Conservation (phyloP, 2,888 invertebrate genomes). For the Leucozona laternaria region DNA sequence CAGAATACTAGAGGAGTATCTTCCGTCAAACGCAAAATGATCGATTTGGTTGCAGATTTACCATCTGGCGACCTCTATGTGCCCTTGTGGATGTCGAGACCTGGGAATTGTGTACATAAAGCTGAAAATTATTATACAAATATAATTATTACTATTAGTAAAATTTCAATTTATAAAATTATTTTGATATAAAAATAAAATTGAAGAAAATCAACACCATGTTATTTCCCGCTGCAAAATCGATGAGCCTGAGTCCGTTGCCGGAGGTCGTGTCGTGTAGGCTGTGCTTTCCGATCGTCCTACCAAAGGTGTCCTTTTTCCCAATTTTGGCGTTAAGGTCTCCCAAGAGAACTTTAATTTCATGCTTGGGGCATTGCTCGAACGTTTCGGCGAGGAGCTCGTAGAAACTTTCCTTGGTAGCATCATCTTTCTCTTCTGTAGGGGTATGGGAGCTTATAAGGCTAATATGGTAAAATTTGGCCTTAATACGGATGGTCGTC, state of each 20-base stretch:
- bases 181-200: too few relatives aligned
- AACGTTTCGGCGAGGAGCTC: too few relatives aligned
- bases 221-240: neutral
- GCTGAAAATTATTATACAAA: too few relatives aligned
- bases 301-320: neutral
- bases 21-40: too few relatives aligned
- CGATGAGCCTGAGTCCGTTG: neutral
- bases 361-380: neutral
- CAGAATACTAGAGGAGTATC: neutral
- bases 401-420: too few relatives aligned
- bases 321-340: neutral
- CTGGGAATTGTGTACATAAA: too few relatives aligned
- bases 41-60: too few relatives aligned
- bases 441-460: neutral
- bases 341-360: neutral
- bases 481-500: conserved; percentile 6
- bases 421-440: too few relatives aligned
- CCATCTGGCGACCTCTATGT: neutral
- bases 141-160: too few relatives aligned
- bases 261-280: neutral
- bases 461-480: neutral
- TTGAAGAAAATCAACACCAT: neutral
- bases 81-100: neutral
- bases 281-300: neutral
- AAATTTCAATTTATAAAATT: too few relatives aligned